These are phyloP conservation scores for Alces alces DNA, from an alignment of 2,113 vertebrate species.

Conservation along the genomic window DNA sequence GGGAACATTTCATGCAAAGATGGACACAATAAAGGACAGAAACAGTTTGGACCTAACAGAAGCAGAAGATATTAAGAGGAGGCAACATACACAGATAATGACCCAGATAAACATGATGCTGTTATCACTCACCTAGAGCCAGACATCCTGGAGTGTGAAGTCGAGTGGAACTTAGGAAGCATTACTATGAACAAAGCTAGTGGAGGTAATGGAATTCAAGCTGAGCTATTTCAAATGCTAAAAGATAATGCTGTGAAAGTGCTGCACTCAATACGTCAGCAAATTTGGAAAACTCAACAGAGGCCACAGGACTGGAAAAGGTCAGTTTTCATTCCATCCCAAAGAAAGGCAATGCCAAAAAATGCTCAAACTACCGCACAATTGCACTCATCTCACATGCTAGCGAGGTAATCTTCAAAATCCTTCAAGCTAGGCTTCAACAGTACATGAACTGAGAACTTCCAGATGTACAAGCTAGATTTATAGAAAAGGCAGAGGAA, in stretches of 20 bases:
- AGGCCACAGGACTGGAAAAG: background rate
- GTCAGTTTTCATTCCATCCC: background rate
- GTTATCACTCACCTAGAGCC: background rate
- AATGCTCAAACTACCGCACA: background rate
- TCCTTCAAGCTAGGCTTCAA: background rate
- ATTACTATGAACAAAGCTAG: background rate
- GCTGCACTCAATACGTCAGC: background rate
- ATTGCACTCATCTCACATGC: background rate
- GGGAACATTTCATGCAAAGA: background rate
- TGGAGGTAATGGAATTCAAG: background rate
- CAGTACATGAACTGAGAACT: background rate
- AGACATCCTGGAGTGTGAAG: background rate
- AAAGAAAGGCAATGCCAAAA: background rate
- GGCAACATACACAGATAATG: background rate
- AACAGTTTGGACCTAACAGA: background rate
- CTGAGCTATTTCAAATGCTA: background rate
- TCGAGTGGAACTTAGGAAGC: background rate
- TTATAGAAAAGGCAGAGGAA: background rate
- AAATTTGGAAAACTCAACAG: background rate
- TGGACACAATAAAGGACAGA: background rate
- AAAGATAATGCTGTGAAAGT: background rate
- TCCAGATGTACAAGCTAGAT: background rate
- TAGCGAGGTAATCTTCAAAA: background rate
- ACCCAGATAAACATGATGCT: background rate
- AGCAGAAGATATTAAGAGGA: background rate